Base-by-base conservation (phyloP, 2,888 invertebrate genomes). In the Drosophila emarginata region DNA sequence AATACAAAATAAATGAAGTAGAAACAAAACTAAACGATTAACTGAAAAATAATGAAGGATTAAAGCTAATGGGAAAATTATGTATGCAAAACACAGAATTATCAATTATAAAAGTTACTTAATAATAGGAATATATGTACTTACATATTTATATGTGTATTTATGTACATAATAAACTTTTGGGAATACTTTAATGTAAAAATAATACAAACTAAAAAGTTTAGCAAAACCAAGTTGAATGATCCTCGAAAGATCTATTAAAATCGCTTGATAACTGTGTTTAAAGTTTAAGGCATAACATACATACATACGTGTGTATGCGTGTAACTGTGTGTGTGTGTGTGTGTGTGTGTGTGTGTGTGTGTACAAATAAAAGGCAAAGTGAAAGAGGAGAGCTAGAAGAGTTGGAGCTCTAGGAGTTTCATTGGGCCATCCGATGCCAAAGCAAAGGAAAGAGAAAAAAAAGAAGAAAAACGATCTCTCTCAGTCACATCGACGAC, bases 401-500 rank as follows among this genome's bases (percentile, higher is more conserved):
- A 45, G 18, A 45, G 18, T 45, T n/a, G n/a, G 9, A 18, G 40
- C 18, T 9, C 40, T 45, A 9, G 11, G 40, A 9, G 11, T 15
- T 18, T 15, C 40, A 18, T 45, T 32, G 28, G 53, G 15, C 32
- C 32, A 50, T 50, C 1, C 50, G 21, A 50, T 21, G 11, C 50
- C 18, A 52, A 54, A 32, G 32, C 11, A 21, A 45, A 64, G 52
- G 12, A 21, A 45, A 64, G 52, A 9, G 23, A 14, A 18, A 32
- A 5, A 28, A 28, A 7, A n/a, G n/a, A 5, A n/a, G 50, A 26
- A 7, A 32, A 14, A 36, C 2, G 18, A 58, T 64, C 36, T 50
- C 59, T 36, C 21, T 52, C 60, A 61, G 57, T 12, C 32, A 51
- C 62, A n/a, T 37, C 40, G 76, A 62, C 67, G 67, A 36, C 60